A percentile compares a stretch with the other conserved stretches of the same genome.
phyloP scores from a whole-genome alignment of 1,140 invertebrate species.

The Drosophila leontia region DNA sequence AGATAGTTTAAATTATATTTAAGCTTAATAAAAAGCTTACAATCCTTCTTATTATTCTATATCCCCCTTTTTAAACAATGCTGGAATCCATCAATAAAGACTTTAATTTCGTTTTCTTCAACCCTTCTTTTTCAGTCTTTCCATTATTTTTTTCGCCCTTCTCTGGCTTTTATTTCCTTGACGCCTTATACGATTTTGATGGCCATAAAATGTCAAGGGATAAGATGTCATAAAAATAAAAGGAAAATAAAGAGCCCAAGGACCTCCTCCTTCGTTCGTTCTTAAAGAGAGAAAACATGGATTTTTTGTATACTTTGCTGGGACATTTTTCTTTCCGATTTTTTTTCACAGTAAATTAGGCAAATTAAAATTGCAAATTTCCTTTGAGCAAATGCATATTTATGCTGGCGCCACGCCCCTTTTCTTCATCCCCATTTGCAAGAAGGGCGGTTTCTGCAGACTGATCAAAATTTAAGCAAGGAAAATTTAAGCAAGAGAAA shows the following conservation, averaged over 20 bases:
- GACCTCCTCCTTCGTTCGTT: neutral
- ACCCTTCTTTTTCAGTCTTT: constrained; percentile 14
- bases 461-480: constrained; percentile 21
- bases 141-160: neutral
- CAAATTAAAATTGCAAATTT: constrained; percentile 52
- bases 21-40: neutral
- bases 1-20: neutral
- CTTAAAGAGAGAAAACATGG: neutral
- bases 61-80: constrained; percentile 7
- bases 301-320: neutral
- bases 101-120: constrained; percentile 17
- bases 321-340: constrained; percentile 5
- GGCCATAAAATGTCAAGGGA: constrained; percentile 64
- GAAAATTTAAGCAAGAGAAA: constrained; percentile 5
- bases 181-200: constrained; percentile 65
- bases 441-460: constrained; percentile 1
- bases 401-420: constrained; percentile 27
- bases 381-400: constrained; percentile 35
- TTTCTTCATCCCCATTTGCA: constrained; percentile 2
- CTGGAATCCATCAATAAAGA: constrained; percentile 43
- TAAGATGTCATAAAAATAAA: constrained; percentile 64
- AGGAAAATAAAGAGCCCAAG: constrained; percentile 9
- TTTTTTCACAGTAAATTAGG: constrained; percentile 53
- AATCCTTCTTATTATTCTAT: neutral
- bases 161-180: constrained; percentile 35